Evolutionary conservation across 2,797 vertebrate species (phyloP).

Genomic region (Hippocampus kuda): DNA sequence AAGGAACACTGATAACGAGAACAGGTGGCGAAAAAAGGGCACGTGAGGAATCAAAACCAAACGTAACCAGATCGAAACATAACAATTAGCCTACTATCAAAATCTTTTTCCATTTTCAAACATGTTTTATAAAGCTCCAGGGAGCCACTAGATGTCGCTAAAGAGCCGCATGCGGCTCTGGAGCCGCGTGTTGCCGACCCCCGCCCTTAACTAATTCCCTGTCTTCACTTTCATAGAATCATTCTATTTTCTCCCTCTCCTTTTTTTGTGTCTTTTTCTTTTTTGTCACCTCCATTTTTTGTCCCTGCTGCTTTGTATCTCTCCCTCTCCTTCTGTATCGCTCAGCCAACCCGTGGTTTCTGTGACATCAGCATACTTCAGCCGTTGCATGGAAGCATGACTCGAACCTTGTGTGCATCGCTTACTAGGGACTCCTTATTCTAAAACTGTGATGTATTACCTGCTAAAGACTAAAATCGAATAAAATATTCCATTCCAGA

Average conservation of each 20-base stretch:
- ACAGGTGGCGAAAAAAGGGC: too few relatives aligned
- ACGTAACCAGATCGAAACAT: too few relatives aligned
- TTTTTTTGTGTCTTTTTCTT: not conserved
- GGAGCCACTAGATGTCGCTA: too few relatives aligned
- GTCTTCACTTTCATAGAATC: conserved; percentile 22
- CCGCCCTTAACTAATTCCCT: conserved; percentile 20
- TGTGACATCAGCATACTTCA: conserved; percentile 22
- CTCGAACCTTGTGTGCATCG: conserved; percentile 9
- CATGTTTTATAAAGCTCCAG: too few relatives aligned
- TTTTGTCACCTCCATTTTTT: not conserved
- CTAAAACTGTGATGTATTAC: not conserved
- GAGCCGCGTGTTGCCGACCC: too few relatives aligned
- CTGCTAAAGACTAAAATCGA: not conserved
- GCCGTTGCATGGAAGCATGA: conserved; percentile 11
- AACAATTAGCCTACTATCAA: too few relatives aligned
- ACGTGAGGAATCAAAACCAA: too few relatives aligned
- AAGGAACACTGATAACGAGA: too few relatives aligned
- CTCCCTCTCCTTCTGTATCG: conserved; percentile 6
- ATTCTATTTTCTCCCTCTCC: conserved; percentile 9
- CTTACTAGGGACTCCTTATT: not conserved
- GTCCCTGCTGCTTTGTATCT: not conserved
- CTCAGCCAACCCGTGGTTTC: conserved; percentile 18
- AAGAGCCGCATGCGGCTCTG: too few relatives aligned
- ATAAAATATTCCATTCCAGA: too few relatives aligned
- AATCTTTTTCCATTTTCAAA: too few relatives aligned